These are phyloP conservation scores for Pitangus sulphuratus DNA, from an alignment of 2,797 vertebrate species.

Conservation along the genomic window DNA sequence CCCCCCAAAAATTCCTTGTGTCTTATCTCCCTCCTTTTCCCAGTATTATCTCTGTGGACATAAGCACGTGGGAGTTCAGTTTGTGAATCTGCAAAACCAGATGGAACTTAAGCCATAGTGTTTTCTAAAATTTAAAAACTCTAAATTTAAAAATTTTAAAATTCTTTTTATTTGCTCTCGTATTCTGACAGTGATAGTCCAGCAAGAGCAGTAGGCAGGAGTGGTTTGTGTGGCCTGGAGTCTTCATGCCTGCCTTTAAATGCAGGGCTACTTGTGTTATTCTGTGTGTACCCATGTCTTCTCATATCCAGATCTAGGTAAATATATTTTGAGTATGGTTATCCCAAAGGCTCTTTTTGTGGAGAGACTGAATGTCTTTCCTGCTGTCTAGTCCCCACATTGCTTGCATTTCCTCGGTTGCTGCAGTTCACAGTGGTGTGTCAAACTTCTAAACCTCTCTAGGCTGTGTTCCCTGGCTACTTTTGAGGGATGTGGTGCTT, in stretches of 20 bases:
- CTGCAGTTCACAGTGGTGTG: not conserved
- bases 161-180: not conserved
- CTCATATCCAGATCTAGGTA: not conserved
- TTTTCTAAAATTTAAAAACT: not conserved
- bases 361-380: not conserved
- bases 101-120: not conserved
- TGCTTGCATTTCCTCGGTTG: not conserved
- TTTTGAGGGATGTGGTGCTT: not conserved
- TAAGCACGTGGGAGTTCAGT: not conserved
- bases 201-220: not conserved
- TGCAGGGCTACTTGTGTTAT: not conserved
- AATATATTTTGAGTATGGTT: not conserved
- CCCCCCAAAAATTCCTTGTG: not conserved
- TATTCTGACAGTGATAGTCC: not conserved
- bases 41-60: not conserved
- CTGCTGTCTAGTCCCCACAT: not conserved
- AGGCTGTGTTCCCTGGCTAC: not conserved
- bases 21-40: not conserved
- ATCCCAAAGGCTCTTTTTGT: not conserved
- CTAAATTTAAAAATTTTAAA: not conserved
- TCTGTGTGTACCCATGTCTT: accelerated
- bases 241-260: not conserved
- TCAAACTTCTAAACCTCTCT: not conserved
- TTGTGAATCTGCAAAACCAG: not conserved
- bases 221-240: not conserved